These are phyloP conservation scores for Fragum whitleyi DNA, from an alignment of 2,888 invertebrate species.

Conservation along the genomic window DNA sequence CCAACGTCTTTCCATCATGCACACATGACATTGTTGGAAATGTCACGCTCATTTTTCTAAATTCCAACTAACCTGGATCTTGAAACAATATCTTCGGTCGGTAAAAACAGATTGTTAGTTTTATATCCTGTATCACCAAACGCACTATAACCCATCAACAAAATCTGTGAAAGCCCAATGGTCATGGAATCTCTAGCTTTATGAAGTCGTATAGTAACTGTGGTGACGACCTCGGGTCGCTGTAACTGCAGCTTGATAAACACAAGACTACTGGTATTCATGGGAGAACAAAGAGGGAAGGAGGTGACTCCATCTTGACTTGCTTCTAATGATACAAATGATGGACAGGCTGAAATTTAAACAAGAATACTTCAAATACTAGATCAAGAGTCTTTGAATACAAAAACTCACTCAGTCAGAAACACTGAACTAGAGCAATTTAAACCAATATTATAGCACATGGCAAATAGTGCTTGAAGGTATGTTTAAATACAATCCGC, in stretches of 20 bases:
- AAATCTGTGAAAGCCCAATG: conserved; percentile 94
- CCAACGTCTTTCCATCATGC: too few relatives aligned
- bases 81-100: conserved; percentile 83
- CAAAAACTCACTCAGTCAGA: too few relatives aligned
- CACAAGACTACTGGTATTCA: conserved; percentile 93
- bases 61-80: conserved; percentile 79
- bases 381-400: too few relatives aligned
- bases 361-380: neutral
- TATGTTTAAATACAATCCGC: too few relatives aligned
- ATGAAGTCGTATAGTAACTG: conserved; percentile 91
- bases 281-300: conserved; percentile 93
- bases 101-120: conserved; percentile 72
- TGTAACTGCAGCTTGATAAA: conserved; percentile 93
- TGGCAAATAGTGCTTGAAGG: too few relatives aligned
- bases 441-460: too few relatives aligned
- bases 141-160: conserved; percentile 93
- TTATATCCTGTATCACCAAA: conserved; percentile 88
- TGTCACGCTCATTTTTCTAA: too few relatives aligned
- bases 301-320: conserved; percentile 92
- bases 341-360: conserved; percentile 90
- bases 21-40: too few relatives aligned
- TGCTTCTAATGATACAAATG: conserved; percentile 93
- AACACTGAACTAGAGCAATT: too few relatives aligned
- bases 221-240: conserved; percentile 93
- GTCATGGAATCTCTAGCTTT: conserved; percentile 95